Evolutionary conservation across 2,888 invertebrate genomes (phyloP).

Genomic region (Frankliniella fusca): DNA sequence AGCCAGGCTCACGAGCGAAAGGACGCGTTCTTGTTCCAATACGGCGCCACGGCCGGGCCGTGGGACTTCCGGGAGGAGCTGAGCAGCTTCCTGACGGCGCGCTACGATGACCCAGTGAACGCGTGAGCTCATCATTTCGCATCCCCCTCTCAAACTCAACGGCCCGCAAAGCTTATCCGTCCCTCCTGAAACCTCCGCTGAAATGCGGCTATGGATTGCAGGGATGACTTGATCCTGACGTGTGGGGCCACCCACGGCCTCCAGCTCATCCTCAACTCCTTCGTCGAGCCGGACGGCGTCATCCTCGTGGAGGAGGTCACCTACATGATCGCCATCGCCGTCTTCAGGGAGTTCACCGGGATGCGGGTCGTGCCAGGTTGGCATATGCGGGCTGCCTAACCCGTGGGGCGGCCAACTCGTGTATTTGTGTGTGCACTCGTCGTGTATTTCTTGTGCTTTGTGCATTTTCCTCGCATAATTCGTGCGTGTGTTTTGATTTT

Average conservation of each 20-base stretch:
- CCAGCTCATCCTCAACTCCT: constrained; percentile 52
- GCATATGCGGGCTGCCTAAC: background rate
- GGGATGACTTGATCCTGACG: constrained; percentile 55
- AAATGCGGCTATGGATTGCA: constrained; percentile 40
- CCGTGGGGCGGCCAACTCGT: too few relatives aligned
- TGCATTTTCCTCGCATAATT: too few relatives aligned
- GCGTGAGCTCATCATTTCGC: constrained; percentile 41
- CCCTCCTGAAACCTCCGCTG: background rate
- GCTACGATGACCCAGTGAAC: constrained; percentile 49
- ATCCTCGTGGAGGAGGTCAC: constrained; percentile 63
- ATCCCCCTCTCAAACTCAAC: too few relatives aligned
- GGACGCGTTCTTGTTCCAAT: constrained; percentile 52
- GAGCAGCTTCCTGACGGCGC: constrained; percentile 49
- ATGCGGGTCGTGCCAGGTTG: constrained; percentile 52
- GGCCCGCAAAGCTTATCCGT: background rate
- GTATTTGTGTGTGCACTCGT: too few relatives aligned
- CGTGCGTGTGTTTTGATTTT: too few relatives aligned
- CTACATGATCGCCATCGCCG: constrained; percentile 58
- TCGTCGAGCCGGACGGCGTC: constrained; percentile 53
- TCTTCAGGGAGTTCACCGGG: constrained; percentile 54
- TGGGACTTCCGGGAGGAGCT: constrained; percentile 51
- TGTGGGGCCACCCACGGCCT: constrained; percentile 60
- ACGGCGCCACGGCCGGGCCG: constrained; percentile 53
- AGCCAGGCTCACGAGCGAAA: constrained; percentile 45
- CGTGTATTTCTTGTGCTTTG: too few relatives aligned